These are phyloP conservation scores for Helicoverpa zea DNA, from an alignment of 1,140 invertebrate genomes.

Conservation along the genomic window DNA sequence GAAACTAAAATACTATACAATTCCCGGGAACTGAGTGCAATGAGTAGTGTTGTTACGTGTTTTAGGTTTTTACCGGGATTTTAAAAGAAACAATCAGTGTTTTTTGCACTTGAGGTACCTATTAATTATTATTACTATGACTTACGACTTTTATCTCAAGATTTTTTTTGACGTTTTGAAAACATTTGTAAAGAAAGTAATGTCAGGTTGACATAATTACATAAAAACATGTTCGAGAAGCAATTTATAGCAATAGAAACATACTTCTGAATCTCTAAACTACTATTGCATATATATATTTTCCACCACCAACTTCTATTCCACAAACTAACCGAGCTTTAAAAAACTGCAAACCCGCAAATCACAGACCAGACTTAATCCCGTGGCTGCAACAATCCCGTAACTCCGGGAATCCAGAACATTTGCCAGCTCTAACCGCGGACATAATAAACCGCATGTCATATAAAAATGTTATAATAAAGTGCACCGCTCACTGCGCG, in stretches of 20 bases:
- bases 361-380: conserved; percentile 29
- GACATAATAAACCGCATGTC: conserved; percentile 35
- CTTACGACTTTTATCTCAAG: not conserved
- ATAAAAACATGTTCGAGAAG: too few relatives aligned
- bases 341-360: conserved; percentile 25
- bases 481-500: conserved; percentile 13
- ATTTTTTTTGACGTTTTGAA: too few relatives aligned
- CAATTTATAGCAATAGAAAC: not conserved
- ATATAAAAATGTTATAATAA: conserved; percentile 50
- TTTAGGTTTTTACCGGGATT: not conserved
- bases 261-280: not conserved
- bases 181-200: too few relatives aligned
- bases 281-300: not conserved
- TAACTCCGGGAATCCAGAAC: conserved; percentile 16
- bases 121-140: not conserved
- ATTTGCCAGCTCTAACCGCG: conserved; percentile 17
- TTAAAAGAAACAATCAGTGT: not conserved
- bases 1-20: conserved; percentile 14
- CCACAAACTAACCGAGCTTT: conserved; percentile 8
- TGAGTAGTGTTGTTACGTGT: conserved; percentile 10
- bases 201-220: too few relatives aligned
- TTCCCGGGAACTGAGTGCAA: not conserved
- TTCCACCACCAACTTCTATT: not conserved
- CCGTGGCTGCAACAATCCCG: conserved; percentile 8
- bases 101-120: not conserved